A percentile compares a stretch with the other conserved stretches of the same genome.
Evolutionary conservation across 2,888 invertebrate genomes (phyloP).

Genomic region (Ophraella communa): DNA sequence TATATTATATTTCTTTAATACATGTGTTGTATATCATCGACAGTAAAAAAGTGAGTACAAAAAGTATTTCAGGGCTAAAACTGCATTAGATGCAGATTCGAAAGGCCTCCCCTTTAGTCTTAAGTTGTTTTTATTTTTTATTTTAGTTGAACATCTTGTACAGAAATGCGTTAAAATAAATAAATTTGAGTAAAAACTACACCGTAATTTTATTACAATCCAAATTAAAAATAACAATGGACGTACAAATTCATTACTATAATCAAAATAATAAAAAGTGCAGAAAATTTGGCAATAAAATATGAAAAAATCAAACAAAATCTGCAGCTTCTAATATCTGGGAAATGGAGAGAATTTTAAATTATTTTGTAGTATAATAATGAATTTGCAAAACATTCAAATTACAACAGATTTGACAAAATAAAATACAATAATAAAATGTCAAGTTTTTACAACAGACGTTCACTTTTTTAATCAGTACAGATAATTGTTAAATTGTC

Average conservation of each 20-base stretch:
- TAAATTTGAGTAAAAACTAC: not conserved
- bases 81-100: conserved; percentile 56
- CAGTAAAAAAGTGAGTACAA: conserved; percentile 50
- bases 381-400: not conserved
- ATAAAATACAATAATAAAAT: conserved; percentile 6
- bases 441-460: not conserved
- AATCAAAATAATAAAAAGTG: not conserved
- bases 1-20: conserved; percentile 51
- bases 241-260: not conserved
- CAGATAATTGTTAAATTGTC: not conserved
- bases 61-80: conserved; percentile 55
- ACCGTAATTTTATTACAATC: not conserved
- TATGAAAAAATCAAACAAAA: not conserved
- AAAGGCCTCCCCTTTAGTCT: conserved; percentile 58
- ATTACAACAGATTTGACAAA: not conserved
- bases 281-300: not conserved
- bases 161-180: not conserved
- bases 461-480: not conserved
- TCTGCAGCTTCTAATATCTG: too few species aligned
- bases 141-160: conserved; percentile 31
- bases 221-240: not conserved
- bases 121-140: conserved; percentile 40
- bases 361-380: not conserved
- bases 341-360: too few species aligned
- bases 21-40: conserved; percentile 49